These are phyloP conservation scores for Struthio camelus DNA, from an alignment of 2,113 vertebrate species.

Conservation along the genomic window DNA sequence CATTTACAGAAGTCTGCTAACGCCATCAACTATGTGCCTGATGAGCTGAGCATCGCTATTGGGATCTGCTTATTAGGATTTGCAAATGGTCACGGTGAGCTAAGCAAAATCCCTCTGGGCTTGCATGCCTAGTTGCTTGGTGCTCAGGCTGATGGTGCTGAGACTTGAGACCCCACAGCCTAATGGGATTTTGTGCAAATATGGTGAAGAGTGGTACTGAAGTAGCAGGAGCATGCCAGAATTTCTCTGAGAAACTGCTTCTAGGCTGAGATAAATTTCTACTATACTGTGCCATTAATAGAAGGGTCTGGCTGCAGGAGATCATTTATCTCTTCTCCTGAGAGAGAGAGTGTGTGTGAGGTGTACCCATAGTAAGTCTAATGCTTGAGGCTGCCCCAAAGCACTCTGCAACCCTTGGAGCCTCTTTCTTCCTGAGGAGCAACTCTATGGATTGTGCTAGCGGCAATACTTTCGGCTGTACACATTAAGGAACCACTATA, in stretches of 20 bases:
- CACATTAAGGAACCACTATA: not conserved
- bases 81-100: not conserved
- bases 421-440: not conserved
- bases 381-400: not conserved
- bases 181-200: accelerated
- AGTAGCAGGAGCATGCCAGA: not conserved
- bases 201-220: accelerated
- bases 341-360: accelerated
- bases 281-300: not conserved
- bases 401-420: not conserved
- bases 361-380: not conserved
- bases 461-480: not conserved
- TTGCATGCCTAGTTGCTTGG: not conserved
- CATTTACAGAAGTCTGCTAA: not conserved
- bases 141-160: not conserved
- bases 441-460: not conserved
- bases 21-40: not conserved
- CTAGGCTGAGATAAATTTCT: not conserved
- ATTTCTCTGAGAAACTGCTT: not conserved
- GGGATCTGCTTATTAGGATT: not conserved
- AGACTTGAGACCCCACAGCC: accelerated
- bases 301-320: not conserved
- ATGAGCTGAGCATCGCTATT: not conserved
- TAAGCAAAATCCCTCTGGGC: not conserved
- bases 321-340: not conserved